phyloP scores from a whole-genome alignment of 2,888 invertebrate genomes.

The Argyra leucocephala region DNA sequence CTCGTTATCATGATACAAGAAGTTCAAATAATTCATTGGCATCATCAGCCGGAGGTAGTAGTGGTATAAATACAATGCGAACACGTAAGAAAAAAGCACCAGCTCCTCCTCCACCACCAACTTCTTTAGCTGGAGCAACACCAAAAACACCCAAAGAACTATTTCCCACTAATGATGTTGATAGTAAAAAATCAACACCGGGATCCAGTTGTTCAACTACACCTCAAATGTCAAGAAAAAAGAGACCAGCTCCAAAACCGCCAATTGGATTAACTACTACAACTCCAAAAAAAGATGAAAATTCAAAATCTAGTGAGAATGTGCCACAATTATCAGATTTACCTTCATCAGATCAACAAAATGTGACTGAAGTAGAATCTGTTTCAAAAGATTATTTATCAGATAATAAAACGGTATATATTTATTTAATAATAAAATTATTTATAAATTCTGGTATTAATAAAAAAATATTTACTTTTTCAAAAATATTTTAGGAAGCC shows the following conservation, averaged over 20 bases:
- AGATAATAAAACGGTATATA: not conserved
- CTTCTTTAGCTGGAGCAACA: slow-evolving; percentile 19
- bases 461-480: slow-evolving; percentile 20
- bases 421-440: too few species aligned
- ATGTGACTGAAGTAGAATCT: slow-evolving; percentile 18
- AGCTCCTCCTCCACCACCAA: slow-evolving; percentile 31
- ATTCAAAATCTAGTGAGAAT: not conserved
- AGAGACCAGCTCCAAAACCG: slow-evolving; percentile 54
- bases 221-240: slow-evolving; percentile 48
- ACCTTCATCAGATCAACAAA: slow-evolving; percentile 1
- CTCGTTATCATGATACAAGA: slow-evolving; percentile 30
- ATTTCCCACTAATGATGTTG: slow-evolving; percentile 21
- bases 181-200: slow-evolving; percentile 30
- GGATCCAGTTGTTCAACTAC: slow-evolving; percentile 37
- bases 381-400: slow-evolving; percentile 1
- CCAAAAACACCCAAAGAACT: slow-evolving; percentile 18
- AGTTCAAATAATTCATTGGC: slow-evolving; percentile 33
- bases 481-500: slow-evolving; percentile 35
- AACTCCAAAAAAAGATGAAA: not conserved
- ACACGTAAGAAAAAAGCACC: slow-evolving; percentile 35
- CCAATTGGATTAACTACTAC: slow-evolving; percentile 27
- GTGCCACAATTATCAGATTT: too few species aligned
- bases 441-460: not conserved
- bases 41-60: slow-evolving; percentile 30
- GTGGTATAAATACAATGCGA: slow-evolving; percentile 25